Percentiles rank a stretch among this genome's conserved stretches.
Evolutionary conservation across 2,797 vertebrate genomes (phyloP).

Genomic region (Chelidonichthys spinosus): DNA sequence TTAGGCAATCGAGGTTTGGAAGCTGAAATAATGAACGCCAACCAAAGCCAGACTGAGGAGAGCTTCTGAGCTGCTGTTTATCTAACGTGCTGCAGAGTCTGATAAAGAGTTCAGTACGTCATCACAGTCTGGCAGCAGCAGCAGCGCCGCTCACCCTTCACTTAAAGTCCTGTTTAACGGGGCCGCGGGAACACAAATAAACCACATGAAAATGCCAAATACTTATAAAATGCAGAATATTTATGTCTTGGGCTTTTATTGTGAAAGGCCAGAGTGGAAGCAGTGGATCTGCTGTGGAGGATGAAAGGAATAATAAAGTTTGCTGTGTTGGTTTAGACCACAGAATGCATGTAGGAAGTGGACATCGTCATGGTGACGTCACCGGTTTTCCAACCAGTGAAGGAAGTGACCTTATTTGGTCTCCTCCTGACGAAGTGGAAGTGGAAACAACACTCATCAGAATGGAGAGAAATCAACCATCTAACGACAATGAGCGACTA

Average conservation of each 20-base stretch:
- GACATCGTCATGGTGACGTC: too few relatives aligned
- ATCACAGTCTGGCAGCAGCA: neutral
- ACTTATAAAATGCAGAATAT: neutral
- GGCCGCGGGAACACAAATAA: neutral
- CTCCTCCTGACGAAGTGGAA: too few relatives aligned
- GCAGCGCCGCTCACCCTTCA: conserved; percentile 7
- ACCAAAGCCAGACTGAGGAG: conserved; percentile 34
- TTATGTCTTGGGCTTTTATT: too few relatives aligned
- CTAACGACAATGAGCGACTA: too few relatives aligned
- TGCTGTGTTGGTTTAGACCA: neutral
- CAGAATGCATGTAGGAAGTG: too few relatives aligned
- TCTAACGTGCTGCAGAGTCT: conserved; percentile 17
- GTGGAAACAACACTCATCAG: too few relatives aligned
- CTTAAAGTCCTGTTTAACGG: neutral
- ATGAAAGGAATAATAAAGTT: neutral
- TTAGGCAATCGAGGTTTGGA: conserved; percentile 48
- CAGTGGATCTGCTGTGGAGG: neutral
- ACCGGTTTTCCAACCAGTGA: too few relatives aligned
- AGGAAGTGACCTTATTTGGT: too few relatives aligned
- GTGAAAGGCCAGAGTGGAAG: too few relatives aligned
- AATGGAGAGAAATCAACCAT: too few relatives aligned
- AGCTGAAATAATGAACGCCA: conserved; percentile 64
- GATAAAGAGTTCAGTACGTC: neutral
- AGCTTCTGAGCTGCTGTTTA: conserved; percentile 40
- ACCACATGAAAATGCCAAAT: neutral